Evolutionary conservation across 2,113 vertebrate genomes (phyloP), one percentile per base, ranked within the genome.

Genomic region (Echinops telfairi): DNA sequence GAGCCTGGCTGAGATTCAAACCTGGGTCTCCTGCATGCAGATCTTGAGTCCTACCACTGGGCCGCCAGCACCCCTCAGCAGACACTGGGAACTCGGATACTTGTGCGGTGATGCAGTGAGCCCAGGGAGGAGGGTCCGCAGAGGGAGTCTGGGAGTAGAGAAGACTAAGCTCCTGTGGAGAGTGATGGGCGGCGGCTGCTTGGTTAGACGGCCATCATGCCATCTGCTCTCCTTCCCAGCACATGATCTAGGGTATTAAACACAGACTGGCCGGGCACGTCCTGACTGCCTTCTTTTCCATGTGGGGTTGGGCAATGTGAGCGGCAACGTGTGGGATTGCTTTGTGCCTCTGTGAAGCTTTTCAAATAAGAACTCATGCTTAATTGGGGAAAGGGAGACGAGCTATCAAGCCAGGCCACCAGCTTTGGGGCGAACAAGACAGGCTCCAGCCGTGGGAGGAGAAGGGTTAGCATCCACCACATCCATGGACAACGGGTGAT

Each of bases 301-400:
- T 5, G 17, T 3, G 17, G 23, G 17, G 60, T 22, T 25, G 5
- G 6, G 60, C 60, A 22, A 62, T 25, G 23, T 62, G 23, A 25
- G 60, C 6, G 23, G 23, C 60, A 22, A 25, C 60, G 7, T 22
- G 60, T 62, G 60, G 60, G 17, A 25, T 19, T 22, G 23, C 7
- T 62, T 14, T 62, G 23, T 25, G 53, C 17, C 36, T 86, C 29
- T 33, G 3, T 22, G 4, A 58, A 73, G 16, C 38, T 89, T 93
- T 83, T 84, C 90, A 94, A 71, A 75, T 20, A 14, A 76, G 43
- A 93, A 40, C 15, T 78, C 15, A 60, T 66, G 66, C 94, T 86
- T 58, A 23, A 11, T 66, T 47, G 38, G 15, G 53, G 47, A 43
- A 38, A 43, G n/a, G 25, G 11, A 71, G 29, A 38, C 31, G 20